A percentile compares a stretch with the other conserved stretches of the same genome.
These are phyloP conservation scores for Centruroides sculpturatus DNA, from an alignment of 1,140 invertebrate species.

Conservation along the genomic window DNA sequence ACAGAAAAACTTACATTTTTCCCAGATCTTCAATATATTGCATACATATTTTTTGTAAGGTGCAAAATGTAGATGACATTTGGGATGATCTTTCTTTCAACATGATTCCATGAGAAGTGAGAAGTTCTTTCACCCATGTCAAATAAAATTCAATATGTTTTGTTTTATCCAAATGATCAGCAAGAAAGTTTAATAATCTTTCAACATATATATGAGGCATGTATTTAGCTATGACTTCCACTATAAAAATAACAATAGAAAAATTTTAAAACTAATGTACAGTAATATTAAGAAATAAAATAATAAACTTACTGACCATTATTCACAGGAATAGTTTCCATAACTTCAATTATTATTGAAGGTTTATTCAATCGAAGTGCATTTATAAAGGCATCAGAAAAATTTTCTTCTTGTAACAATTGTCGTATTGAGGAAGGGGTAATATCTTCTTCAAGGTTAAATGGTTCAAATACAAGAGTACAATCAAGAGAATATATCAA, in stretches of 20 bases:
- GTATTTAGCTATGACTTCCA: constrained; percentile 50
- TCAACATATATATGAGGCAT: constrained; percentile 60
- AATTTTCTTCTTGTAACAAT: constrained; percentile 46
- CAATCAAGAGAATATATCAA: constrained; percentile 75
- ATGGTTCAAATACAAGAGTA: constrained; percentile 66
- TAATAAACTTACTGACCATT: constrained; percentile 7
- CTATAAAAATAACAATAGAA: constrained; percentile 36
- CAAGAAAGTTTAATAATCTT: constrained; percentile 51
- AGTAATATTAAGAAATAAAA: not conserved
- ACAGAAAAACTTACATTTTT: constrained; percentile 55
- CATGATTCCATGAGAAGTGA: constrained; percentile 43
- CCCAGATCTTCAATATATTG: constrained; percentile 63
- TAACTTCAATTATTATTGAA: constrained; percentile 56
- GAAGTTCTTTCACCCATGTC: constrained; percentile 52
- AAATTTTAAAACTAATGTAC: not conserved
- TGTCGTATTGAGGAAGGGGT: constrained; percentile 48
- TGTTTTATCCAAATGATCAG: constrained; percentile 52
- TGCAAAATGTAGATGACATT: constrained; percentile 36
- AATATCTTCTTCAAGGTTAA: constrained; percentile 60
- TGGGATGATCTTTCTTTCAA: constrained; percentile 33
- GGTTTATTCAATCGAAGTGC: constrained; percentile 75
- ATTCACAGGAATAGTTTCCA: constrained; percentile 59
- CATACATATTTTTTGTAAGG: constrained; percentile 62
- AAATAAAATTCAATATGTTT: constrained; percentile 78
- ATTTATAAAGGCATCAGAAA: constrained; percentile 59